Percentiles rank a stretch among this genome's conserved stretches.
Conservation (phyloP, 2,113 vertebrate species). For the Melanostigma gelatinosum region DNA sequence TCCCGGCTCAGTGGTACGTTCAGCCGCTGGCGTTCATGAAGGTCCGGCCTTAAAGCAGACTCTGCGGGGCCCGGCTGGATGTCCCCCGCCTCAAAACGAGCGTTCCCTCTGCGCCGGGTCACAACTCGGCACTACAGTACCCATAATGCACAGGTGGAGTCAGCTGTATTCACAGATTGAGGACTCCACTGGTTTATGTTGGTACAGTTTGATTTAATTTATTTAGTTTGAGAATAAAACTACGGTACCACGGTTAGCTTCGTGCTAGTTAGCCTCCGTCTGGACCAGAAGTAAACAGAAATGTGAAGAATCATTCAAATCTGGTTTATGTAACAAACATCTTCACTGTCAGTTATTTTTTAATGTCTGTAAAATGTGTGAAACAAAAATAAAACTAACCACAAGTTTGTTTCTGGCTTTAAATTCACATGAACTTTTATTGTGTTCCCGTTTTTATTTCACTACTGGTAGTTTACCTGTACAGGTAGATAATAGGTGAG, state of each 20-base stretch:
- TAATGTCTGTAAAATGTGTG: not conserved
- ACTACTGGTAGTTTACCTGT: no score
- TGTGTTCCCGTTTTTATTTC: no score
- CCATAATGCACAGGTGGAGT: conserved; percentile 24
- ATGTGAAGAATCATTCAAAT: not conserved
- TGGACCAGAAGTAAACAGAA: conserved; percentile 9
- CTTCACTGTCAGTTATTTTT: not conserved
- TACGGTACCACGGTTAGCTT: conserved; percentile 9
- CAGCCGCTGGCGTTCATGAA: conserved; percentile 79
- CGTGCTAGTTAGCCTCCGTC: conserved; percentile 5
- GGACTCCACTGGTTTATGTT: not conserved
- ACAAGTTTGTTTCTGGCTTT: not conserved
- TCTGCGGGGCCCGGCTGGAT: conserved; percentile 79
- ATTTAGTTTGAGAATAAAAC: conserved; percentile 4
- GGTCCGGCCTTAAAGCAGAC: conserved; percentile 79
- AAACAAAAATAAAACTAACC: not conserved
- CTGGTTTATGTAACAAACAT: not conserved
- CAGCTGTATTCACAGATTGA: not conserved
- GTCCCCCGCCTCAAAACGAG: conserved; percentile 63
- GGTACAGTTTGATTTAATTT: conserved; percentile 9
- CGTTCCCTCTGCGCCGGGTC: conserved; percentile 50
- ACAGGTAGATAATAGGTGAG: no score
- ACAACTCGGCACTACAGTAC: conserved; percentile 34
- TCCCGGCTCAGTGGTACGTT: conserved; percentile 62
- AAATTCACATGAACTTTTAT: not conserved